Evolutionary conservation across 2,113 vertebrate species (phyloP).

Genomic region (Alectura lathami): DNA sequence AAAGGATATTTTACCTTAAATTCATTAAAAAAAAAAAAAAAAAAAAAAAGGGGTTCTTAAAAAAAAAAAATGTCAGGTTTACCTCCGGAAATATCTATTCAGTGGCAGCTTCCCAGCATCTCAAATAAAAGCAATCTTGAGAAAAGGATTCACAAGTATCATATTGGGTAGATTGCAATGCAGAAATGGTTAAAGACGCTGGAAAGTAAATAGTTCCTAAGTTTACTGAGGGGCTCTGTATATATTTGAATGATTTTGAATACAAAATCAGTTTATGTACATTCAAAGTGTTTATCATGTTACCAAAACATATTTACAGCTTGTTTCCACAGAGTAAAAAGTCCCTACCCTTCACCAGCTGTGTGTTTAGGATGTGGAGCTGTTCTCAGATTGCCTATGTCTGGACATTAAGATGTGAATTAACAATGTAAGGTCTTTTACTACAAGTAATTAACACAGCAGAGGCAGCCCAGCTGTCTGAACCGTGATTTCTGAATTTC

Average conservation of each 20-base stretch:
- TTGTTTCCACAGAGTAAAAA: not conserved
- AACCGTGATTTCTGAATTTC: not conserved
- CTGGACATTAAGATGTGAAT: not conserved
- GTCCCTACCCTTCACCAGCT: not conserved
- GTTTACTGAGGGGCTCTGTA: not conserved
- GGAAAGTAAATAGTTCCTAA: not conserved
- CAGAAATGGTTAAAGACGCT: not conserved
- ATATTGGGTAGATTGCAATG: not conserved
- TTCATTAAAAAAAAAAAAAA: not conserved
- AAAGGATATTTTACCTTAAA: not conserved
- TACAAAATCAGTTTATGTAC: not conserved
- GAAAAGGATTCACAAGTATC: not conserved
- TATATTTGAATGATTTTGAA: not conserved
- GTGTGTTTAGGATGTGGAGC: not conserved
- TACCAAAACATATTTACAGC: not conserved
- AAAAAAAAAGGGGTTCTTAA: not conserved
- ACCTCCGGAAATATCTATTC: conserved; percentile 80
- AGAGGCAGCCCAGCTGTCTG: not conserved
- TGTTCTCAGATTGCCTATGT: not conserved
- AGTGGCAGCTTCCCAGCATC: conserved; percentile 85
- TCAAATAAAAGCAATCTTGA: conserved; percentile 87
- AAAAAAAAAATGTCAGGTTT: not conserved
- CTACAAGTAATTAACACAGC: not conserved
- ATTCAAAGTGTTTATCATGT: not conserved
- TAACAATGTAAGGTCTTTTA: not conserved